Evolutionary conservation across 2,888 invertebrate species (phyloP), one percentile per base, ranked within the genome.

Genomic region (Drosophila buzzatii): DNA sequence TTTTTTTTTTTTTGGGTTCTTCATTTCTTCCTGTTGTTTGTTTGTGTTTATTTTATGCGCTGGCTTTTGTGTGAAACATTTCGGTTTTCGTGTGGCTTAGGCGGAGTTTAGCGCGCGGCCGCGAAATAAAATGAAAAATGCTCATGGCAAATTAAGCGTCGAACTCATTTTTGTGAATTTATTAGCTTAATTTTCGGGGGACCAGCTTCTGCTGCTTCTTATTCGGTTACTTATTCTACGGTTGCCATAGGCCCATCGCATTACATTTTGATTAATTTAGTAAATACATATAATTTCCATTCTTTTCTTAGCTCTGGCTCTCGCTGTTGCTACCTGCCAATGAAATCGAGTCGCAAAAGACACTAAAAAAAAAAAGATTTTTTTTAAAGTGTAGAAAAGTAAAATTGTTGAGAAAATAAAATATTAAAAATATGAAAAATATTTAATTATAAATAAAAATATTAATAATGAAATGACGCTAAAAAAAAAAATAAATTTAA

Each of bases 141-240:
- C 85, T 85, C 71, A 86, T 84, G 82, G 87, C 89, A 89, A 85
- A 85, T 85, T 89, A 85, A 85, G 85, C 89, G 87, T 74, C 89
- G 89, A 88, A 85, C 85, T 89, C 76, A 86, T 86, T 86, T 89
- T 78, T 73, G 78, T 74, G 70, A 86, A 89, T 86, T 87, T 89
- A 89, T 89, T 89, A 82, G 85, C 76, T 78, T 82, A 87, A 89
- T 86, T 86, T 76, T 68, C 45, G 45, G 49, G 56, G 20, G 42
- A 16, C 45, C 64, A 35, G 51, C 31, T 49, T 33, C 45, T 18
- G 31, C 31, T 55, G 0, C 27, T 41, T 27, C 41, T 41, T 31
- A 3, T 41, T 18, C 55, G 14, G 18, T 16, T 27, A 3, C 55
- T 27, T 39, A 10, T 39, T 56, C 31, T 18, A 20, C 20, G 20